Evolutionary conservation across 2,888 invertebrate genomes (phyloP), one percentile per base, ranked within the genome.

Genomic region (Notodonta ziczac): DNA sequence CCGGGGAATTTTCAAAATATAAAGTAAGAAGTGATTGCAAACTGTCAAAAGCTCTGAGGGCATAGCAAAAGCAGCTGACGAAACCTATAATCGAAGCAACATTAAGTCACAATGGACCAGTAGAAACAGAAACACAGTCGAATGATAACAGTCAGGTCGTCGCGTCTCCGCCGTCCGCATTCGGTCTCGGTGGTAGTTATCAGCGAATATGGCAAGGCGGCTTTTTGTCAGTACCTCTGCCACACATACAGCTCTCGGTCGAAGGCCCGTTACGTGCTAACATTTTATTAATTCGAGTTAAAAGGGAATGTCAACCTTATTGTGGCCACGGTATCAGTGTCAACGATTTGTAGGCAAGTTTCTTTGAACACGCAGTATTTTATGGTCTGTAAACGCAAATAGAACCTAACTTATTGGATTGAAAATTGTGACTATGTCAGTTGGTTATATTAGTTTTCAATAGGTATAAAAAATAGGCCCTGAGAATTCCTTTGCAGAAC

Each of bases 211-310:
- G 86, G 86, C 57, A 65, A 68, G 69, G 70, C 81, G 67, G 76
- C 79, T 86, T 86, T 86, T 86, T 85, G 71, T 76, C 71, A 58
- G 60, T 68, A 70, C 72, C 70, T 74, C 73, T 74, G 83, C 78
- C 81, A 83, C 79, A 83, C 80, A 84, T 84, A 81, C 80, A 71
- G 74, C 68, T 71, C 77, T 74, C 76, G 80, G 81, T 66, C 77
- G 76, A 72, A 73, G 69, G 76, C 72, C 85, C 85, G 85, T 85
- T 85, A 85, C 76, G 60, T 13, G 55, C 55, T 55, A 55, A 55
- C 55, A 40, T 55, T 55, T 55, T 55, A 55, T 55, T 55, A 55
- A 44, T 56, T 56, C 56, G 44, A 42, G 44, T 44, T 56, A 55
- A 56, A 44, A 56, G 16, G 56, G 42, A 56, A 56, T 44, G 42